Conservation (phyloP, 2,797 vertebrate genomes). For the Coregonus suidteri region DNA sequence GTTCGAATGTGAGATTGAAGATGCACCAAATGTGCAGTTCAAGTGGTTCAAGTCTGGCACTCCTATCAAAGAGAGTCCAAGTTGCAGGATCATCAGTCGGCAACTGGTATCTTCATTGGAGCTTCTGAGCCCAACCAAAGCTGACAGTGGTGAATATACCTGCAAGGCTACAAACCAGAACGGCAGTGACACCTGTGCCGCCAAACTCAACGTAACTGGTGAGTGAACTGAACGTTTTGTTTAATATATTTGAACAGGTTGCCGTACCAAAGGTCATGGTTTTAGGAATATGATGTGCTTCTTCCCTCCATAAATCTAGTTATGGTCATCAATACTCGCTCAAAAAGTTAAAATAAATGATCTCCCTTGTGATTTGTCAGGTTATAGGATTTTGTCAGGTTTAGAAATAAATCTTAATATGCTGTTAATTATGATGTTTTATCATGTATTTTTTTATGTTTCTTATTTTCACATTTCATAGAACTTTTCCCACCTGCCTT, state of each 20-base stretch:
- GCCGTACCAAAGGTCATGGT: not conserved
- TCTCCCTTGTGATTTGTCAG: not conserved
- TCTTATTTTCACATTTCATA: conserved; percentile 60
- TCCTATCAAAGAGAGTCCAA: conserved; percentile 86
- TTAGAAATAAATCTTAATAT: not conserved
- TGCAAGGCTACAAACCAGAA: conserved; percentile 93
- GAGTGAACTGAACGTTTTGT: conserved; percentile 60
- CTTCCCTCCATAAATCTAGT: conserved; percentile 1
- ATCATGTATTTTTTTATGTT: conserved; percentile 51
- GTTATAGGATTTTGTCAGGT: not conserved
- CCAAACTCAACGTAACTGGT: conserved; percentile 87
- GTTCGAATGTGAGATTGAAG: conserved; percentile 92
- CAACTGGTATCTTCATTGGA: conserved; percentile 85
- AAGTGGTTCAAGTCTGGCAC: conserved; percentile 93
- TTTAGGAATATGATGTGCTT: not conserved
- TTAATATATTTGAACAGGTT: not conserved
- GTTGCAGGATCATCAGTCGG: conserved; percentile 82
- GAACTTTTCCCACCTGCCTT: conserved; percentile 85
- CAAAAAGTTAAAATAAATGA: not conserved
- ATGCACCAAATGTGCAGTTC: conserved; percentile 87
- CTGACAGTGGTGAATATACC: conserved; percentile 89
- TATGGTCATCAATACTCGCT: not conserved
- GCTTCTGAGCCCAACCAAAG: conserved; percentile 83
- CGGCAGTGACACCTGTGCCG: conserved; percentile 88
- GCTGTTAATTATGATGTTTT: no score